A percentile compares a stretch with the other conserved stretches of the same genome.
Evolutionary conservation across 1,140 invertebrate species (phyloP).

Genomic region (Pseudoatta argentina): DNA sequence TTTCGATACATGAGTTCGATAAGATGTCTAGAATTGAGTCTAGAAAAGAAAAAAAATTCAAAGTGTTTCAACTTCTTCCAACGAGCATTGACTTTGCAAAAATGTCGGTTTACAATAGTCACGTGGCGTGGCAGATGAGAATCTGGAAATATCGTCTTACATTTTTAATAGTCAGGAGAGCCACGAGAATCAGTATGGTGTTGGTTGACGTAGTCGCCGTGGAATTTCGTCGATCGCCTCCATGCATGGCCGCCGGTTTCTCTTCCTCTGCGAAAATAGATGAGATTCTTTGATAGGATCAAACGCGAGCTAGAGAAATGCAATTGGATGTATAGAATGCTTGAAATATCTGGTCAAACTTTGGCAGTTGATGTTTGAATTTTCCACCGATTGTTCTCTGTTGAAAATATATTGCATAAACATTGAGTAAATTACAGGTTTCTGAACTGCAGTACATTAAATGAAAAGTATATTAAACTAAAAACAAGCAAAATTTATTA

Average conservation of each 20-base stretch:
- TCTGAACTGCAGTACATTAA: neutral
- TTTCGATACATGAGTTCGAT: neutral
- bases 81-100: neutral
- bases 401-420: neutral
- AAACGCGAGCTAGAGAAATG: neutral
- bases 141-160: constrained; percentile 34
- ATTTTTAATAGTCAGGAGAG: constrained; percentile 51
- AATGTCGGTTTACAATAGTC: constrained; percentile 62
- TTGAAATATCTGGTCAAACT: neutral
- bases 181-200: constrained; percentile 61
- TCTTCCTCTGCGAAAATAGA: constrained; percentile 75
- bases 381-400: neutral
- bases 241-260: constrained; percentile 78
- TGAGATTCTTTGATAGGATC: constrained; percentile 11
- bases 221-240: constrained; percentile 72
- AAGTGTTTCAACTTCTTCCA: constrained; percentile 22
- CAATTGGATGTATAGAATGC: neutral
- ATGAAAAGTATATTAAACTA: neutral
- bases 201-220: constrained; percentile 57
- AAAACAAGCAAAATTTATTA: neutral
- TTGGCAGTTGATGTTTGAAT: neutral
- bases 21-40: neutral
- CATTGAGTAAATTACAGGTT: neutral
- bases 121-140: constrained; percentile 60
- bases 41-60: neutral